phyloP scores from a whole-genome alignment of 2,888 invertebrate genomes.

The Liposcelis brunnea region DNA sequence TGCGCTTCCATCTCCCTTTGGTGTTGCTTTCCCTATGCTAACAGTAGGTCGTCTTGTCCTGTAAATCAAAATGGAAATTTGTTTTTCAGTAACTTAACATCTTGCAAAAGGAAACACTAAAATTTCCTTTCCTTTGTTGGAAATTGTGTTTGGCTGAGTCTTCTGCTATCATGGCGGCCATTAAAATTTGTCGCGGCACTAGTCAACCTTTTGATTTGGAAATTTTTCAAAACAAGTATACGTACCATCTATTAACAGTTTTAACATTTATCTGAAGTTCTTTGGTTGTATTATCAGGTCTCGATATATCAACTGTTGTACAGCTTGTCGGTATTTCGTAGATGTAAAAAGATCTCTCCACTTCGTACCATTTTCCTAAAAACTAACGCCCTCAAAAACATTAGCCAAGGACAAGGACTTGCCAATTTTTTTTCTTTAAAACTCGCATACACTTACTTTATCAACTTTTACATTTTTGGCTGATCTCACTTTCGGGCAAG shows the following conservation, averaged over 20 bases:
- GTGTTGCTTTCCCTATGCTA: constrained; percentile 44
- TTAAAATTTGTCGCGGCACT: no score
- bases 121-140: neutral
- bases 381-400: constrained; percentile 33
- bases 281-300: constrained; percentile 3
- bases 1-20: constrained; percentile 31
- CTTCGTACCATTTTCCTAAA: constrained; percentile 53
- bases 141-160: no score
- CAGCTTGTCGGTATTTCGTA: constrained; percentile 54
- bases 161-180: no score
- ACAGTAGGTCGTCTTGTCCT: constrained; percentile 44
- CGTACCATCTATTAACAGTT: constrained; percentile 48
- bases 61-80: no score
- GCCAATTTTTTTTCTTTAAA: no score
- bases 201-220: no score
- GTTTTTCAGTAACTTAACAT: constrained; percentile 3
- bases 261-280: constrained; percentile 31
- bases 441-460: constrained; percentile 47
- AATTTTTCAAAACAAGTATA: no score
- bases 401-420: no score
- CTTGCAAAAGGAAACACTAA: constrained; percentile 7
- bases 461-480: constrained; percentile 46
- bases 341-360: constrained; percentile 57
- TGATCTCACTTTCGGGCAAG: constrained; percentile 47
- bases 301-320: constrained; percentile 34